These are phyloP conservation scores for Lacerta bilineata DNA, from an alignment of 2,797 vertebrate genomes.

Conservation along the genomic window DNA sequence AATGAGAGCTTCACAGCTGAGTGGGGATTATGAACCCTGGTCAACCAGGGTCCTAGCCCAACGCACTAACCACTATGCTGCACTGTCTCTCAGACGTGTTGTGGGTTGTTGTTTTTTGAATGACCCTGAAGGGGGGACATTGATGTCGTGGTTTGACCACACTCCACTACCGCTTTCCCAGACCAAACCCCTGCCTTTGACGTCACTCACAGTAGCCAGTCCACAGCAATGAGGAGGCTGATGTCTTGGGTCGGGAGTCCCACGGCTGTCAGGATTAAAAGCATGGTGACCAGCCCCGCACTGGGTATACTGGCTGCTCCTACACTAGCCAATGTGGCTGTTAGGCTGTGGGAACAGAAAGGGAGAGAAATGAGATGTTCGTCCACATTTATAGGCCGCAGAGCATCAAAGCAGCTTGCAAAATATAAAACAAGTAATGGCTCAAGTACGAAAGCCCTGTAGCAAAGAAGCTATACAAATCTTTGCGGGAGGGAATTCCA, in stretches of 20 bases:
- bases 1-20: too few species aligned
- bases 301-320: conserved; percentile 90
- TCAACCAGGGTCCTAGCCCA: too few species aligned
- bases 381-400: background rate
- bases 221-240: conserved; percentile 87
- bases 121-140: too few species aligned
- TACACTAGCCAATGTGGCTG: conserved; percentile 88
- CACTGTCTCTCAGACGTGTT: too few species aligned
- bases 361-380: background rate
- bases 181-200: background rate
- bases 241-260: conserved; percentile 84
- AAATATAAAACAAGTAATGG: background rate
- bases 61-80: too few species aligned
- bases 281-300: conserved; percentile 88
- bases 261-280: conserved; percentile 87
- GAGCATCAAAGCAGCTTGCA: background rate
- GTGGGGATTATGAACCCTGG: too few species aligned
- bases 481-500: background rate
- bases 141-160: too few species aligned
- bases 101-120: too few species aligned
- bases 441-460: too few species aligned
- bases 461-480: too few species aligned
- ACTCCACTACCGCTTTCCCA: background rate
- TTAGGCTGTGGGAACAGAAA: conserved; percentile 78
- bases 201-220: conserved; percentile 88